A percentile compares a stretch with the other conserved stretches of the same genome.
These are phyloP conservation scores for Philopedon plagiatum DNA, from an alignment of 2,888 invertebrate species.

Conservation along the genomic window DNA sequence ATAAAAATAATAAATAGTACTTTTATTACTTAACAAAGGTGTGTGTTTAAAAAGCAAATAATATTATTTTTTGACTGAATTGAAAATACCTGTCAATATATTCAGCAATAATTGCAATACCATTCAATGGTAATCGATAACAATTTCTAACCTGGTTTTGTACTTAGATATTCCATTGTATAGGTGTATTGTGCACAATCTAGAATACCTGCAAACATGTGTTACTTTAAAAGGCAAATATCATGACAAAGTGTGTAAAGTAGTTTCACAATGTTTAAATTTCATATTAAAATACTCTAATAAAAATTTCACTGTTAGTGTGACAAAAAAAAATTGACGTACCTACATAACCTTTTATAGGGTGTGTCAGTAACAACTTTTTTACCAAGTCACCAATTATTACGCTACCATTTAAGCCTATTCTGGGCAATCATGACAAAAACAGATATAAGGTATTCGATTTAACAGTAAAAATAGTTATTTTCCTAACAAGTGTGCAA, in stretches of 20 bases:
- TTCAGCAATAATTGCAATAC: background rate
- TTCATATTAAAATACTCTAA: constrained; percentile 4
- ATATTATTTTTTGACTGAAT: background rate
- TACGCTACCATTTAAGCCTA: too few species aligned
- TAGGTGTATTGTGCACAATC: background rate
- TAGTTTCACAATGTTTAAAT: constrained; percentile 11
- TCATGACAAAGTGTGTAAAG: constrained; percentile 11
- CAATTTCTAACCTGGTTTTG: constrained; percentile 9
- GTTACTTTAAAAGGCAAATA: constrained; percentile 12
- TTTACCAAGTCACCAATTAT: too few species aligned
- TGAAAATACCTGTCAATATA: background rate
- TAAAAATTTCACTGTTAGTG: constrained; percentile 13
- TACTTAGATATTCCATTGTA: constrained; percentile 9
- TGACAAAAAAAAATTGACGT: background rate
- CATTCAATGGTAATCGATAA: background rate
- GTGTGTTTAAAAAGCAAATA: too few species aligned
- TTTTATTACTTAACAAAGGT: too few species aligned
- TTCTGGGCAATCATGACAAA: too few species aligned
- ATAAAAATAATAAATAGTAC: too few species aligned
- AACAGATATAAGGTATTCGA: too few species aligned
- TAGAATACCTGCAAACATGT: background rate
- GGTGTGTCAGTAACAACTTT: background rate
- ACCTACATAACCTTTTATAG: too few species aligned
- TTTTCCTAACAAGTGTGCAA: too few species aligned
- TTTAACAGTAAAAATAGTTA: too few species aligned